Evolutionary conservation across 2,797 vertebrate genomes (phyloP), one percentile per base, ranked within the genome.

Genomic region (Acestrorhynchus altus): DNA sequence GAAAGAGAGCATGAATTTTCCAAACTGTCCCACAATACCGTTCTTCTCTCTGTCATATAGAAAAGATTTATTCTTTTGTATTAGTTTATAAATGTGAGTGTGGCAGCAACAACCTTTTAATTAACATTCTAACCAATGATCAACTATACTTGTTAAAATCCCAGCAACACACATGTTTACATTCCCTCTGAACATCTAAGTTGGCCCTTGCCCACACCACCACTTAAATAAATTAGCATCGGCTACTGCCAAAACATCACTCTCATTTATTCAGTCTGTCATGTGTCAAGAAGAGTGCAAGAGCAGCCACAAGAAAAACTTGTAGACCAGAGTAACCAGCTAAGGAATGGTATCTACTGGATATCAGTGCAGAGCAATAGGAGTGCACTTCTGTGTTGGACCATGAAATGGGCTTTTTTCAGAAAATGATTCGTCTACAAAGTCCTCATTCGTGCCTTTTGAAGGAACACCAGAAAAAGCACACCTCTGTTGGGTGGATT

Each of bases 201-300:
- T 4, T 22, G 28, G 66, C 52, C 49, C n/a, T 49, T 9, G 1
- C 39, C 35, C 35, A 64, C 39, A 8, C 18, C 39, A 22, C 20
- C 39, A 44, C 40, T 64, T 64, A 64, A 69, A 52, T 69, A 52
- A 69, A 52, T 54, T 52, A 35, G n/a, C 66, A 69, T 8, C 26
- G 39, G 28, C 47, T 20, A 31, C 24, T 51, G 28, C 66, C 28
- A 35, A 12, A 28, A 69, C 18, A 20, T 52, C 66, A 13, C 26
- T 69, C 47, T 69, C 28, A 16, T 69, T 69, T 18, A 16, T 69
- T 52, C 9, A 52, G 3, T 69, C 47, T 20, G 28, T 3, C 26
- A 22, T 26, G 15, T 22, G 18, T 18, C 26, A 4, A 51, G 24
- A 26, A 68, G 65, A 68, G 31, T 51, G 10, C 4, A 26, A n/a